These are phyloP conservation scores for Diabrotica virgifera DNA, from an alignment of 1,140 invertebrate species.

Conservation along the genomic window DNA sequence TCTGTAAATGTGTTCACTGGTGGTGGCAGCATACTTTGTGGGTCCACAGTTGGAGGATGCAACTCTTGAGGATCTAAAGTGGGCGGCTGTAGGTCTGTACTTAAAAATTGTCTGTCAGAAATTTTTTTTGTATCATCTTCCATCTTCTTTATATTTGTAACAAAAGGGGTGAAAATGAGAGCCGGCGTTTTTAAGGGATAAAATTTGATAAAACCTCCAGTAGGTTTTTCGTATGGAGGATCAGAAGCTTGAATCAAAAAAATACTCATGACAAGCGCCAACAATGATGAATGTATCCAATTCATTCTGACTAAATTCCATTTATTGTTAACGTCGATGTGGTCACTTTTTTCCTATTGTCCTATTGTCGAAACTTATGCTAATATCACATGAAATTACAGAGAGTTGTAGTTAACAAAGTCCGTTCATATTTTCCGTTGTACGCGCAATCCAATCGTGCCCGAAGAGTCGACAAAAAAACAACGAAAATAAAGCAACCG, in stretches of 20 bases:
- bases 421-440: no score
- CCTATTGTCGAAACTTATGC: no score
- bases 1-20: not conserved
- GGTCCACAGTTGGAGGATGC: not conserved
- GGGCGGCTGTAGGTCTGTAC: conserved; percentile 4
- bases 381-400: no score
- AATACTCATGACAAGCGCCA: conserved; percentile 45
- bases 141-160: not conserved
- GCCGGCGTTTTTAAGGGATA: conserved; percentile 14
- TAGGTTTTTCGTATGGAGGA: conserved; percentile 38
- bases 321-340: not conserved
- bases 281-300: conserved; percentile 44
- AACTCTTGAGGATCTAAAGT: not conserved
- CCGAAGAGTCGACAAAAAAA: not conserved
- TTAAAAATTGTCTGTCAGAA: conserved; percentile 8
- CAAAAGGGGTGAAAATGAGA: not conserved
- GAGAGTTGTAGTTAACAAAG: no score
- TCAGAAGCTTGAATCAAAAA: conserved; percentile 47
- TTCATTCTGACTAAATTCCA: conserved; percentile 40
- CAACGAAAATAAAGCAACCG: conserved; percentile 12
- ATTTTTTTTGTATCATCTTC: no score
- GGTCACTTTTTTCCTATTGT: no score
- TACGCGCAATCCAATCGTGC: no score
- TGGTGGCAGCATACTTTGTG: not conserved
- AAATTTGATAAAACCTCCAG: conserved; percentile 30